Percentiles rank a stretch among this genome's conserved stretches.
phyloP scores from a whole-genome alignment of 2,113 vertebrate species.

The Poecilia latipinna region DNA sequence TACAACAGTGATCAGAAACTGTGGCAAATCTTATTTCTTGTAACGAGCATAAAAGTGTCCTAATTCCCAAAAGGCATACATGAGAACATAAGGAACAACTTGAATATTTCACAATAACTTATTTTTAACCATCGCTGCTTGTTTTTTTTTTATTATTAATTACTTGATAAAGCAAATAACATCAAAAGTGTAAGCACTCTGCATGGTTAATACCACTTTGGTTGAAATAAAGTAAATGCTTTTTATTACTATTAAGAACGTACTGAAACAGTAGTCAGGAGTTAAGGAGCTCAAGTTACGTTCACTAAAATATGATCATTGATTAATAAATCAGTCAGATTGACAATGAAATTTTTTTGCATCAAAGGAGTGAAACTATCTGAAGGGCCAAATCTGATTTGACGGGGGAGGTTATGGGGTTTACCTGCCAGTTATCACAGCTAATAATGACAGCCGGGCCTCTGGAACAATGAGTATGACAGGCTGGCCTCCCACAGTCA shows the following conservation, averaged over 20 bases:
- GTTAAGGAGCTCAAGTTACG: not conserved
- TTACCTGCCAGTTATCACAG: slow-evolving; percentile 35
- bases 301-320: not conserved
- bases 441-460: slow-evolving; percentile 31
- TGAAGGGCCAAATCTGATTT: slow-evolving; percentile 27
- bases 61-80: not conserved
- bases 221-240: not conserved
- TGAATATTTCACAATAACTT: not conserved
- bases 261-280: not conserved
- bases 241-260: not conserved
- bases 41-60: not conserved
- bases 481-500: slow-evolving; percentile 55
- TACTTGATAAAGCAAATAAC: not conserved
- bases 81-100: not conserved
- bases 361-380: slow-evolving; percentile 25
- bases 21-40: too few species aligned
- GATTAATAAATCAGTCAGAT: not conserved
- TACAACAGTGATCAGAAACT: not conserved
- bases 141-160: not conserved
- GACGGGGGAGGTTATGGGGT: slow-evolving; percentile 6
- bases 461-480: slow-evolving; percentile 50
- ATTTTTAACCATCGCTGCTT: not conserved
- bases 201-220: too few species aligned
- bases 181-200: not conserved
- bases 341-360: slow-evolving; percentile 17